These are phyloP conservation scores for Antennarius striatus DNA, from an alignment of 2,113 vertebrate species.

Conservation along the genomic window DNA sequence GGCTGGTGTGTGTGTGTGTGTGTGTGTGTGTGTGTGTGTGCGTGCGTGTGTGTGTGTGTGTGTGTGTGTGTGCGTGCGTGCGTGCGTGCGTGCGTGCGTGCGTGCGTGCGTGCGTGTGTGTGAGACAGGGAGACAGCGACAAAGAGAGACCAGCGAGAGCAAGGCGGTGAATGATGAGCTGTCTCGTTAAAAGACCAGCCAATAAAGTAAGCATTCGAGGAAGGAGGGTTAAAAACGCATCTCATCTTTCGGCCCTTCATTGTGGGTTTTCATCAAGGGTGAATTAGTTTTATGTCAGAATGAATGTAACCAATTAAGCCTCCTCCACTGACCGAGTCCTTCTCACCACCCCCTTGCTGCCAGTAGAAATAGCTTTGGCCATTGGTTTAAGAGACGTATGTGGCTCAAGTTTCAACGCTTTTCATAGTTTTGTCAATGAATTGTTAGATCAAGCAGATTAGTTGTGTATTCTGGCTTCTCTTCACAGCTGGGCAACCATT, in stretches of 20 bases:
- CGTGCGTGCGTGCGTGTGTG: conserved; percentile 35
- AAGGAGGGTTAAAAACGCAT: conserved; percentile 49
- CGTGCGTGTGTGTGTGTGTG: background rate
- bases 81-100: no score
- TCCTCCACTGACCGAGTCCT: conserved; percentile 39
- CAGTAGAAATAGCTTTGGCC: conserved; percentile 70
- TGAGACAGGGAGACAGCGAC: conserved; percentile 36
- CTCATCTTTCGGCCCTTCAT: conserved; percentile 67
- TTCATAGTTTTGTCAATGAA: conserved; percentile 80
- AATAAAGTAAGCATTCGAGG: conserved; percentile 66
- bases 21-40: conserved; percentile 3
- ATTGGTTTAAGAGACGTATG: conserved; percentile 63
- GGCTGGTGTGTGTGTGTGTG: conserved; percentile 22
- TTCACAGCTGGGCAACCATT: conserved; percentile 60
- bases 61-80: conserved; percentile 37
- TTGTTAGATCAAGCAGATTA: conserved; percentile 77
- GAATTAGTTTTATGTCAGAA: conserved; percentile 72
- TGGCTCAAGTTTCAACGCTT: conserved; percentile 69
- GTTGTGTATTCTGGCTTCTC: conserved; percentile 78
- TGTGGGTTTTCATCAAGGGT: conserved; percentile 73
- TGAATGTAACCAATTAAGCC: conserved; percentile 63
- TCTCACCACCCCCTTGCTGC: background rate
- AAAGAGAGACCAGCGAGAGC: conserved; percentile 22
- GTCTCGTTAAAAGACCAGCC: conserved; percentile 59
- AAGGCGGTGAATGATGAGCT: conserved; percentile 58